A percentile compares a stretch with the other conserved stretches of the same genome.
phyloP scores from a whole-genome alignment of 1,140 invertebrate species.

The Triops longicaudatus region DNA sequence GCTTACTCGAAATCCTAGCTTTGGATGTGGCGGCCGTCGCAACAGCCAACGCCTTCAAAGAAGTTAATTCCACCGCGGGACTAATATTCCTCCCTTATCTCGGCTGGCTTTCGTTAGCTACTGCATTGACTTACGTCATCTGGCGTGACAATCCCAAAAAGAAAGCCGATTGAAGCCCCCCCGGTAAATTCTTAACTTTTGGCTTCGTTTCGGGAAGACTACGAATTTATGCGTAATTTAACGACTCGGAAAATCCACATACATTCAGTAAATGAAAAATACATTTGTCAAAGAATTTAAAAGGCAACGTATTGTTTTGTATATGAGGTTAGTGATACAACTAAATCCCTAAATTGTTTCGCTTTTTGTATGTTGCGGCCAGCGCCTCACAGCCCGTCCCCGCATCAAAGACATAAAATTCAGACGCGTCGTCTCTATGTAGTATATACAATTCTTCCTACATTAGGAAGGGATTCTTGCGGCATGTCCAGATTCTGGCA shows the following conservation, averaged over 20 bases:
- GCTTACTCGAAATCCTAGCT: slow-evolving; percentile 58
- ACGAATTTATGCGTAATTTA: background rate
- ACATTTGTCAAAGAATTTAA: background rate
- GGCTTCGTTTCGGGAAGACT: too few relatives aligned
- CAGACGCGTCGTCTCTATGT: background rate
- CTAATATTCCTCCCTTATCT: slow-evolving; percentile 67
- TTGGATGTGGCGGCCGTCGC: slow-evolving; percentile 54
- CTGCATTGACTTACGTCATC: slow-evolving; percentile 54
- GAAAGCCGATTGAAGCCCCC: background rate
- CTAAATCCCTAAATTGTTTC: background rate
- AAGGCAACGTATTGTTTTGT: background rate
- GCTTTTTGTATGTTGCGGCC: background rate
- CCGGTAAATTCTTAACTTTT: background rate
- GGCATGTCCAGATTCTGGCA: background rate
- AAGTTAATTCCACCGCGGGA: slow-evolving; percentile 58
- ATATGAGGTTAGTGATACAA: background rate
- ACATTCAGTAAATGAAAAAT: background rate
- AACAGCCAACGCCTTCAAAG: slow-evolving; percentile 55
- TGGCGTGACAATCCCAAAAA: slow-evolving; percentile 48
- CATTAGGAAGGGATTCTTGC: background rate
- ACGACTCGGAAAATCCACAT: background rate
- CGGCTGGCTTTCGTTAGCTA: slow-evolving; percentile 63
- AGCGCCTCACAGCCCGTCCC: background rate
- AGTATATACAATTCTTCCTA: background rate
- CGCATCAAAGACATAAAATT: background rate